Evolutionary conservation across 1,140 invertebrate genomes (phyloP).

Genomic region (Sinonovacula constricta): DNA sequence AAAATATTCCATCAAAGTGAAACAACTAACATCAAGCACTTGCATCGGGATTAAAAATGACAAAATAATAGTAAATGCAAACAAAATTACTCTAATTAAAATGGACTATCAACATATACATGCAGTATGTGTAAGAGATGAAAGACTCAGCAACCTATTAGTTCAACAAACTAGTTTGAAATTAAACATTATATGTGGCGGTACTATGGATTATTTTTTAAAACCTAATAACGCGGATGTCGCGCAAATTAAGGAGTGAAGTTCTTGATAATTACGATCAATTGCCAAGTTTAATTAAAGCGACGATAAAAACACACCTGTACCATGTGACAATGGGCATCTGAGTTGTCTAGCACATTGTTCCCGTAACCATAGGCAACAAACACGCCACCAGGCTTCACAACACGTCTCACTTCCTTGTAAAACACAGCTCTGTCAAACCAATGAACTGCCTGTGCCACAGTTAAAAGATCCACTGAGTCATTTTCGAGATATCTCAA

Average conservation of each 20-base stretch:
- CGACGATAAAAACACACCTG: constrained; percentile 16
- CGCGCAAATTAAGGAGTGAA: too few relatives aligned
- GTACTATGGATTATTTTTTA: neutral
- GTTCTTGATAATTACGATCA: too few relatives aligned
- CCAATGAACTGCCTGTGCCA: constrained; percentile 78
- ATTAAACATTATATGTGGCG: neutral
- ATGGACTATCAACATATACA: too few relatives aligned
- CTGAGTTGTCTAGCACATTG: constrained; percentile 28
- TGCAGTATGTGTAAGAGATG: too few relatives aligned
- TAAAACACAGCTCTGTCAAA: constrained; percentile 79
- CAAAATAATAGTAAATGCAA: too few relatives aligned
- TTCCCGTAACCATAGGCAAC: constrained; percentile 74
- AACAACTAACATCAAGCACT: too few relatives aligned
- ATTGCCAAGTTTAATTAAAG: neutral
- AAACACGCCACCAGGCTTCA: constrained; percentile 76
- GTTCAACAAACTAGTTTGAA: too few relatives aligned
- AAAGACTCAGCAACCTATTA: too few relatives aligned
- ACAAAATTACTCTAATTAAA: too few relatives aligned
- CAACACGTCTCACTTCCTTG: constrained; percentile 76
- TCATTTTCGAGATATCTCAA: constrained; percentile 63
- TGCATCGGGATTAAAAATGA: too few relatives aligned
- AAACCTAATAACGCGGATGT: too few relatives aligned
- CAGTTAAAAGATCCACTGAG: constrained; percentile 77
- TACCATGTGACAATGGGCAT: constrained; percentile 11
- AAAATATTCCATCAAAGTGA: too few relatives aligned